Evolutionary conservation across 2,113 vertebrate genomes (phyloP).

Genomic region (Rhinoptilus africanus): DNA sequence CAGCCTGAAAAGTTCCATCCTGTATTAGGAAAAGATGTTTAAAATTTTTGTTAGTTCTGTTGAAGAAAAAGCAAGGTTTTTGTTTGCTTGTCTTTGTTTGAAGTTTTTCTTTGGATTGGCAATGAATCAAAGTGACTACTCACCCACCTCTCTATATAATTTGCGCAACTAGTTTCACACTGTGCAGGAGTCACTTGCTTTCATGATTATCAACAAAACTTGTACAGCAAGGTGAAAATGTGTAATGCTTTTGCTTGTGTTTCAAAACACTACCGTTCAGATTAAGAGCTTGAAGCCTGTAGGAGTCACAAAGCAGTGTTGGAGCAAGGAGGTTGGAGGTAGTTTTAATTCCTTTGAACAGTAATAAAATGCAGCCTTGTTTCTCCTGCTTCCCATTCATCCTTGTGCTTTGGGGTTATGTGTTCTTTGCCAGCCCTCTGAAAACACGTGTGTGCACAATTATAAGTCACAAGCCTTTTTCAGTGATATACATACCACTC

Average conservation of each 20-base stretch:
- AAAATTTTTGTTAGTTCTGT: not conserved
- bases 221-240: not conserved
- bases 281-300: not conserved
- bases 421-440: not conserved
- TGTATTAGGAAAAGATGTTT: not conserved
- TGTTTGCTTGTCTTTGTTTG: not conserved
- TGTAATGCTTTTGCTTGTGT: not conserved
- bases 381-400: conserved; percentile 1
- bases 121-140: not conserved
- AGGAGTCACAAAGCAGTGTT: not conserved
- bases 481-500: not conserved
- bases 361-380: not conserved
- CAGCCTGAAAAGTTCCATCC: not conserved
- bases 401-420: not conserved
- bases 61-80: not conserved
- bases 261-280: not conserved
- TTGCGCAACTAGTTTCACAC: not conserved
- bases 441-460: not conserved
- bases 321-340: not conserved
- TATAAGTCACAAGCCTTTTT: not conserved
- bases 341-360: not conserved
- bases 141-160: not conserved
- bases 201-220: not conserved
- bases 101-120: not conserved
- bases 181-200: not conserved